These are phyloP conservation scores for Xerus inauris DNA, from an alignment of 2,113 vertebrate species.

Conservation along the genomic window DNA sequence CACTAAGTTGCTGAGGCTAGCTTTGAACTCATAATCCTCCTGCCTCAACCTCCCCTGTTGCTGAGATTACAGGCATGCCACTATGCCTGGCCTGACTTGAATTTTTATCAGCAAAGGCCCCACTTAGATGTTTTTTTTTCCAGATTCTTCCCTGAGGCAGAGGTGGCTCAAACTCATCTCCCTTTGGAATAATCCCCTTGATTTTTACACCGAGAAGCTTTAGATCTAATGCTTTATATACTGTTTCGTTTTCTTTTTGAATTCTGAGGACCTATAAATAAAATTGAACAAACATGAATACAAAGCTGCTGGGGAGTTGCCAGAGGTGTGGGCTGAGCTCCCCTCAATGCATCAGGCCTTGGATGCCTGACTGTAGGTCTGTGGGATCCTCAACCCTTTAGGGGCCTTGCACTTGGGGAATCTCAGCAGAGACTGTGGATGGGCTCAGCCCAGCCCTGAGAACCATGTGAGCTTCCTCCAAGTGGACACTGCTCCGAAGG, in stretches of 20 bases:
- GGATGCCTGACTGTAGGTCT: background rate
- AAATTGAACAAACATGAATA: background rate
- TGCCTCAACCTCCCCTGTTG: no score
- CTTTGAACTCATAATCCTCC: no score
- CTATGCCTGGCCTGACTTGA: no score
- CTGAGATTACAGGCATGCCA: no score
- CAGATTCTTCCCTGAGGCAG: background rate
- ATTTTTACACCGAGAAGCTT: background rate
- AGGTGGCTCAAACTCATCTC: background rate
- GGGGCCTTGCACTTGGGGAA: background rate
- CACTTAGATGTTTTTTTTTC: background rate
- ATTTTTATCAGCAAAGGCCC: background rate
- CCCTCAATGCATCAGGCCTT: background rate
- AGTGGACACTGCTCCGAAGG: background rate
- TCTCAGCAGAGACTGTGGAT: rapidly evolving
- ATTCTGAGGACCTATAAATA: background rate
- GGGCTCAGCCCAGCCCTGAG: background rate
- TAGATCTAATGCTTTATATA: background rate
- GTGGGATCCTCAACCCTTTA: background rate
- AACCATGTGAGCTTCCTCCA: background rate
- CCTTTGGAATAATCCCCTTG: background rate
- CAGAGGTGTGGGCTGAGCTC: no score
- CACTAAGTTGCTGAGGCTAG: no score
- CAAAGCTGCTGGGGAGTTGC: background rate
- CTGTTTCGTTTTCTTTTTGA: background rate